These are phyloP conservation scores for Riparia riparia DNA, from an alignment of 2,113 vertebrate species.

Conservation along the genomic window DNA sequence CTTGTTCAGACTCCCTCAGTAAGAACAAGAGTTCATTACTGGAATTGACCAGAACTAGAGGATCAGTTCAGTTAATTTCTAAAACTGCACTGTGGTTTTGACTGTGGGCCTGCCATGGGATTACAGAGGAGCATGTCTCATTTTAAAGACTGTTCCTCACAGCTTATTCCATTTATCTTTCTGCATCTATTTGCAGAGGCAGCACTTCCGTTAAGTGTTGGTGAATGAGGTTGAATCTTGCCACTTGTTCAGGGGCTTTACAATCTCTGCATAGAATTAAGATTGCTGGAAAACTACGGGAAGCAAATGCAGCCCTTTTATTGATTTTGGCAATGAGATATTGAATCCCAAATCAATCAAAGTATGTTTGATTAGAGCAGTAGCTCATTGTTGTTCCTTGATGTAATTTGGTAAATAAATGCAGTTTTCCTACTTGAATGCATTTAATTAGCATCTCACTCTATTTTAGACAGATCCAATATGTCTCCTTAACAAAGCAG, in stretches of 20 bases:
- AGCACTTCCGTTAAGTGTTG: accelerated
- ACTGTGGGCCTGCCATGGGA: neutral
- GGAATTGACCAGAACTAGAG: neutral
- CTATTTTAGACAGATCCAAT: neutral
- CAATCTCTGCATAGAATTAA: neutral
- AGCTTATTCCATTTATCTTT: neutral
- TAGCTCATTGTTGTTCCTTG: neutral
- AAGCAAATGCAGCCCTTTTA: neutral
- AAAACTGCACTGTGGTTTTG: neutral
- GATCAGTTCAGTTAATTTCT: neutral
- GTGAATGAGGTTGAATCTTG: neutral
- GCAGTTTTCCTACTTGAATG: neutral
- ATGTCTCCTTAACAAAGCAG: neutral
- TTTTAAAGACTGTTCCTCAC: neutral
- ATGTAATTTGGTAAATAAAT: neutral
- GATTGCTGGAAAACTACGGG: neutral
- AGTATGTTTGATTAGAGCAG: neutral
- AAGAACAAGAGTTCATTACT: neutral
- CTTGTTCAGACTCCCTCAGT: neutral
- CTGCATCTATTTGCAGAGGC: neutral
- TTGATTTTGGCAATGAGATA: neutral
- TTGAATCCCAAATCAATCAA: neutral
- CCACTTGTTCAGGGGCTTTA: neutral
- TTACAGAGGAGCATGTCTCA: neutral
- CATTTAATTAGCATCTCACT: neutral